Conservation (phyloP, 2,797 vertebrate genomes). For the Sebastolobus altivelis region DNA sequence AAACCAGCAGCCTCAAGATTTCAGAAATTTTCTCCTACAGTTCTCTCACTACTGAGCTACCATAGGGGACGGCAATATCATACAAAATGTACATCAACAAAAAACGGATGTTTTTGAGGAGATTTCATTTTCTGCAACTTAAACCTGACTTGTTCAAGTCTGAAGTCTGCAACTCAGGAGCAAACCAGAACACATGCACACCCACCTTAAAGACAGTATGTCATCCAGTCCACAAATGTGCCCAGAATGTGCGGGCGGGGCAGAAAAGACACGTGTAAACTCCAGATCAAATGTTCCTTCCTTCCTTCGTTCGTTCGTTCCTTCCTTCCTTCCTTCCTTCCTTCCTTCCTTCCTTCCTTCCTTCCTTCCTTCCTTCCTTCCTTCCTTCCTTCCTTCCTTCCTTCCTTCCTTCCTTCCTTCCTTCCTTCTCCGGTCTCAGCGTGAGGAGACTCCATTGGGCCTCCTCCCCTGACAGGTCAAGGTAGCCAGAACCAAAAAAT, state of each 20-base stretch:
- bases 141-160: neutral
- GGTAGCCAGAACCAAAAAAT: constrained; percentile 7
- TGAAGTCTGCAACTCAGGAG: neutral
- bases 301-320: neutral
- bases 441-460: constrained; percentile 4
- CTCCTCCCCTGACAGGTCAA: neutral
- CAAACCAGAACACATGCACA: neutral
- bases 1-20: constrained; percentile 12
- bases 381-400: too few species aligned
- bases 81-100: neutral
- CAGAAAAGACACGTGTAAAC: constrained; percentile 28
- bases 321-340: neutral
- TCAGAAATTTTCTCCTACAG: neutral
- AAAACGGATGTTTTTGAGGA: neutral
- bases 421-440: constrained; percentile 9
- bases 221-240: neutral
- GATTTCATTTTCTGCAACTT: neutral
- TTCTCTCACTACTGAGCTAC: neutral
- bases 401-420: neutral
- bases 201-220: neutral
- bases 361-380: neutral
- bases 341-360: neutral
- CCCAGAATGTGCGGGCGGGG: neutral
- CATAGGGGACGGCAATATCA: neutral
- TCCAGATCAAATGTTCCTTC: constrained; percentile 9